Conservation (phyloP, 2,888 invertebrate species). For the Eupithecia vulgata region DNA sequence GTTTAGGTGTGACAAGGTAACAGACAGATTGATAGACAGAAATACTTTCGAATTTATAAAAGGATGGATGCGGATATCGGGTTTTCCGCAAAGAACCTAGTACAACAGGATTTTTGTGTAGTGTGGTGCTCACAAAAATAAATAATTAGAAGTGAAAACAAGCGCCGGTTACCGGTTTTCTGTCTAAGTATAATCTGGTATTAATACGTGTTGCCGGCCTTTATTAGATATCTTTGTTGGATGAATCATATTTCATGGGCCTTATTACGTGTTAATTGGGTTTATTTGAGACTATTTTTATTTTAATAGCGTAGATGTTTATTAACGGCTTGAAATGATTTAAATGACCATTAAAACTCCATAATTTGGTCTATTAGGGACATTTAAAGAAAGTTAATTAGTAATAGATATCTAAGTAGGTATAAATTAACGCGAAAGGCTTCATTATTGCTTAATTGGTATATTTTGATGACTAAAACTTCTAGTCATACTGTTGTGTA, state of each 20-base stretch:
- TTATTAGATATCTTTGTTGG: conserved; percentile 73
- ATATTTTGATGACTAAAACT: no score
- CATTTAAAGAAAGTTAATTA: neutral
- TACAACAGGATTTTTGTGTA: no score
- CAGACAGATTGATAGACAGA: no score
- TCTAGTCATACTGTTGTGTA: no score
- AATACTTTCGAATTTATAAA: no score
- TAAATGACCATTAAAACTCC: neutral
- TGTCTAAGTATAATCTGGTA: conserved; percentile 45
- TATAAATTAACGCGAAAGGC: neutral
- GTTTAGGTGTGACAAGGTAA: no score
- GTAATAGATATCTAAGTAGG: neutral
- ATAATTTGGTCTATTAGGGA: neutral
- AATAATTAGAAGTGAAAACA: neutral
- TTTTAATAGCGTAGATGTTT: conserved; percentile 40
- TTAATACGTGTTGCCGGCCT: conserved; percentile 71
- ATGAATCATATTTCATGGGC: conserved; percentile 68
- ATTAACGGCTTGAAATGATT: conserved; percentile 29
- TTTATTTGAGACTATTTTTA: conserved; percentile 53
- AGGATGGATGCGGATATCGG: no score
- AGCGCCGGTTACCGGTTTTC: conserved; percentile 18
- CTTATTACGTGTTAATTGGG: conserved; percentile 71
- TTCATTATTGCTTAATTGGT: no score
- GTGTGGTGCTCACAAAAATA: neutral
- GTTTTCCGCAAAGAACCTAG: no score